Evolutionary conservation across 1,140 invertebrate species (phyloP), one percentile per base, ranked within the genome.

Genomic region (Brachionus rotundiformis): DNA sequence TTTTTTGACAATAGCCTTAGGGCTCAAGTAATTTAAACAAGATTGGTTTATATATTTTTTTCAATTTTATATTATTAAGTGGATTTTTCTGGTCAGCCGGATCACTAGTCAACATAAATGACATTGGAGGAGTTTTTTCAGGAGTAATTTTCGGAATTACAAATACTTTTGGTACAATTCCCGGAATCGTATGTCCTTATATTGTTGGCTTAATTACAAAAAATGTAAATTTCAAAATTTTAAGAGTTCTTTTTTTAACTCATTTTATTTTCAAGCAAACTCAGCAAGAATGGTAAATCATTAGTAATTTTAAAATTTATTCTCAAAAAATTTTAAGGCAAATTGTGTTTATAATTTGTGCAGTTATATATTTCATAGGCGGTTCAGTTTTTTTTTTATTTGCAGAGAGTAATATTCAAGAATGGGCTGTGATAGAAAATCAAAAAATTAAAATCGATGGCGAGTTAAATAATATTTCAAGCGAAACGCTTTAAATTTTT

Each of bases 111-210:
- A 54, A 82, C 49, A 85, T 86, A 75, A 85, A 77, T 36, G 82
- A 81, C 27, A 63, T 68, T 4, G 65, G 47, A 11, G 82, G 82
- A 10, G 85, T 84, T 33, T 87, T 85, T 87, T 93, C 93, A 10
- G 93, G 91, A 92, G 54, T 85, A 1, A 85, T 95, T 13, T 94
- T 94, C 92, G 94, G 94, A 1, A 90, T 95, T 41, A 92, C 93
- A 0, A 95, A 95, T 86, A 94, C 93, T 0, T 89, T 94, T 82
- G 94, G 93, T 0, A 95, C 94, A 1, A 86, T 95, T 79, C 93
- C 94, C n/a, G 94, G 94, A 13, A 94, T 95, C 81, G 86, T 95
- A 2, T 93, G 47, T 54, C 75, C 75, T 29, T 79, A 59, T n/a
- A 36, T 81, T 23, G 31, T 36, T 2, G 25, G 25, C 7, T 10